Base-by-base conservation (phyloP, 2,797 vertebrate species). In the Neoniphon sammara region DNA sequence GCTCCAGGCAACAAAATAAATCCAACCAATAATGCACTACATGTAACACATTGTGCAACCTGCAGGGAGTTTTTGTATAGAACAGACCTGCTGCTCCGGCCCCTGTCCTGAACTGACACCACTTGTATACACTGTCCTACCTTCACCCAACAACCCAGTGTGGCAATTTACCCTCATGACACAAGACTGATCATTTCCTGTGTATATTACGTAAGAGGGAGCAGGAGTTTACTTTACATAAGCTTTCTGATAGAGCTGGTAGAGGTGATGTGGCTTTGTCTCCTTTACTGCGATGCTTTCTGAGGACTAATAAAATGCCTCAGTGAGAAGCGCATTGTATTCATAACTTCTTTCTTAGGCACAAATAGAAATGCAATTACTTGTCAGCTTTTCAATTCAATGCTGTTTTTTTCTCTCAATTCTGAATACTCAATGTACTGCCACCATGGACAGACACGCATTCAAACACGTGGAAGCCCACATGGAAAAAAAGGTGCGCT, bases 141-240 rank as follows among this genome's bases (percentile, higher is more conserved):
- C 55, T 7, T 69, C 31, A 54, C 67, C 66, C 78, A 31, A 58
- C 56, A 46, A 56, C 65, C 68, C 63, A 44, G 53, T 61, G 73
- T 76, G 67, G 71, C 62, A 52, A 50, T 59, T 55, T 62, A 52
- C 69, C 63, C 49, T 58, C 17, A 67, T 67, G 27, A 72, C 77
- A 78, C 44, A 55, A 10, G 25, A 92, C 91, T 69, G 88, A 94
- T 91, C 63, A 54, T 63, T 67, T 80, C 87, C 84, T 77, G 71
- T 75, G 73, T 70, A 58, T 17, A 70, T 93, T 92, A 91, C 67
- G 68, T 78, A 93, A 93, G 57, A 12, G 5, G 46, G 8, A 57
- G 81, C 75, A 67, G 49, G 66, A 49, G 62, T 50, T 30, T 2
- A 9, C 50, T 76, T 91, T 90, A 88, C 70, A 78, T 88, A 87